phyloP scores from a whole-genome alignment of 2,888 invertebrate genomes.

The Lypha dubia region DNA sequence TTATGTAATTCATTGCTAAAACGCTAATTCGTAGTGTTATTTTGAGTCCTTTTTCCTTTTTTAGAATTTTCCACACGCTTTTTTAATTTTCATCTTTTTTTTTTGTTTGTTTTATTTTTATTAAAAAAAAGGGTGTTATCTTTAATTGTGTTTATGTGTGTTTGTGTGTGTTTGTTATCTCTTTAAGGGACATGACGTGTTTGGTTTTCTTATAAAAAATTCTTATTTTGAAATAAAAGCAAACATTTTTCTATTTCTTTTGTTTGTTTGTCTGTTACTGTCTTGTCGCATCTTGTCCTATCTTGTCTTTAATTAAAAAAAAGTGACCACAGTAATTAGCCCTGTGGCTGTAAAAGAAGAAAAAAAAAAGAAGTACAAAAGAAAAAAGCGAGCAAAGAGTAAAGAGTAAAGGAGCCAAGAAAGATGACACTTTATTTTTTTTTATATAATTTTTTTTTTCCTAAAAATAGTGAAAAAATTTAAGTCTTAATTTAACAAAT shows the following conservation, averaged over 20 bases:
- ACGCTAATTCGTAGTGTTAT: conserved; percentile 71
- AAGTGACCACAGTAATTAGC: conserved; percentile 83
- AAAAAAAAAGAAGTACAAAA: conserved; percentile 12
- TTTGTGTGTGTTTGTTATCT: background rate
- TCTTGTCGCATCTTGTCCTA: conserved; percentile 78
- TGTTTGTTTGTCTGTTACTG: conserved; percentile 73
- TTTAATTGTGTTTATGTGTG: conserved; percentile 54
- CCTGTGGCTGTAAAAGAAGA: conserved; percentile 77
- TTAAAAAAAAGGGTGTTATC: conserved; percentile 55
- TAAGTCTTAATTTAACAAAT: background rate
- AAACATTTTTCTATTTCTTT: conserved; percentile 52
- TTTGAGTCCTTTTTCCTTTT: conserved; percentile 58
- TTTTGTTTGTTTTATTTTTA: no score
- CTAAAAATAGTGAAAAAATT: background rate
- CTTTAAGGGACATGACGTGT: conserved; percentile 12
- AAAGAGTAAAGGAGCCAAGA: conserved; percentile 20
- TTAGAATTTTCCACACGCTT: conserved; percentile 18
- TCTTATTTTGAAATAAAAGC: conserved; percentile 54
- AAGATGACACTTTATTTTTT: conserved; percentile 52
- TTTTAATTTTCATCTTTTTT: conserved; percentile 43
- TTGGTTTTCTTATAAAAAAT: conserved; percentile 49
- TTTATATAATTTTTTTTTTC: no score
- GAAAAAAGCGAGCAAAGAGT: no score
- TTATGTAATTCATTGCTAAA: conserved; percentile 71
- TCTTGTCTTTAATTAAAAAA: conserved; percentile 81